Evolutionary conservation across 1,140 invertebrate species (phyloP).

Genomic region (Hermatobates lingyangjiaoensis): DNA sequence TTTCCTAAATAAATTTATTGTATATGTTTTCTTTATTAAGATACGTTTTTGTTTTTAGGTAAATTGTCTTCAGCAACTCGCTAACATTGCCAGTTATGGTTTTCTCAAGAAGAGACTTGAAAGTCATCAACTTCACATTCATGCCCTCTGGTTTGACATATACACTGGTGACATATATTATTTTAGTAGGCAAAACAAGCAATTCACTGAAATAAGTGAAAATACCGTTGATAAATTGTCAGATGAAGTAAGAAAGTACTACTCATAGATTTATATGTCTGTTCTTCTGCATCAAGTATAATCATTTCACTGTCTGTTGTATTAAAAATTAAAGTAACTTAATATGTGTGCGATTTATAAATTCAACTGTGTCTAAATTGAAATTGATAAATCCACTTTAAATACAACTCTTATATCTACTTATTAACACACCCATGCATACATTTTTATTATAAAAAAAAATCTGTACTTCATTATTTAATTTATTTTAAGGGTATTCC

Average conservation of each 20-base stretch:
- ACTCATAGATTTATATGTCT: constrained; percentile 52
- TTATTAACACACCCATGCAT: too few relatives aligned
- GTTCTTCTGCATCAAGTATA: too few relatives aligned
- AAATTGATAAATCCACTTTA: too few relatives aligned
- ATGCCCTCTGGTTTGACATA: constrained; percentile 93
- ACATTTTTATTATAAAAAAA: too few relatives aligned
- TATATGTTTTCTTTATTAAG: neutral
- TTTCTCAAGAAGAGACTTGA: constrained; percentile 71
- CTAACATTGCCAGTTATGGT: constrained; percentile 85
- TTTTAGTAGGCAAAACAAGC: constrained; percentile 67
- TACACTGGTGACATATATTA: constrained; percentile 91
- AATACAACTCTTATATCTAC: too few relatives aligned
- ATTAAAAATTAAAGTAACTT: too few relatives aligned
- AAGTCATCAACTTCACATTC: constrained; percentile 65
- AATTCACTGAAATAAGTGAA: constrained; percentile 71
- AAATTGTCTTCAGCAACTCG: constrained; percentile 81
- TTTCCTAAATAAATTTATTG: neutral
- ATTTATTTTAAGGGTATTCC: too few relatives aligned
- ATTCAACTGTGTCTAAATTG: too few relatives aligned
- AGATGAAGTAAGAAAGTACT: constrained; percentile 58
- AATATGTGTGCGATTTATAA: too few relatives aligned
- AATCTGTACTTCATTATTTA: too few relatives aligned
- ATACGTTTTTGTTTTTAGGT: constrained; percentile 36
- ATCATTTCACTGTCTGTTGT: too few relatives aligned
- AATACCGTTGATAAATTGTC: constrained; percentile 48